Evolutionary conservation across 1,140 invertebrate genomes (phyloP).

Genomic region (Cecropterus lyciades): DNA sequence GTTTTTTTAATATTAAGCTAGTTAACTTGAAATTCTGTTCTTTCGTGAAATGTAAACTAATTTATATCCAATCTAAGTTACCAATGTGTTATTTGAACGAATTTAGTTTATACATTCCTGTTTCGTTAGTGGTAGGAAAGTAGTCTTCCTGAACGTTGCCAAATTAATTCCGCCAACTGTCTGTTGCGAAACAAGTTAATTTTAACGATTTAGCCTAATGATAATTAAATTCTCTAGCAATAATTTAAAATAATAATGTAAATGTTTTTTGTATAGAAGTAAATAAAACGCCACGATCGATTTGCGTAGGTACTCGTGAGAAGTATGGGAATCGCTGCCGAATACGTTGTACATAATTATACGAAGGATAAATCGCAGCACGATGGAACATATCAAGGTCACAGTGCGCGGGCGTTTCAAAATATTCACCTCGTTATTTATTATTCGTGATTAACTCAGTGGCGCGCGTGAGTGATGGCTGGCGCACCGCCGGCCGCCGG

Average conservation of each 20-base stretch:
- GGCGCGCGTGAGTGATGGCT: not conserved
- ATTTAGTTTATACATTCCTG: constrained; percentile 83
- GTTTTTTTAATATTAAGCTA: constrained; percentile 77
- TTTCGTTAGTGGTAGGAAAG: constrained; percentile 81
- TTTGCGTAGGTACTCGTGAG: constrained; percentile 59
- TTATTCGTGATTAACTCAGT: constrained; percentile 33
- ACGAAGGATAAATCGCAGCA: constrained; percentile 47
- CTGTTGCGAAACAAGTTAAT: constrained; percentile 76
- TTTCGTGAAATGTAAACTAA: constrained; percentile 59
- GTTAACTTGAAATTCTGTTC: constrained; percentile 66
- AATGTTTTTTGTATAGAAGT: constrained; percentile 82
- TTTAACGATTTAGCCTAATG: constrained; percentile 75
- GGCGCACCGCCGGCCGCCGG: too few species aligned
- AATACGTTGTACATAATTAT: constrained; percentile 59
- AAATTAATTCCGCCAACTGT: constrained; percentile 79
- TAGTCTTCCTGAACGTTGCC: constrained; percentile 83
- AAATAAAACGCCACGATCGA: constrained; percentile 67
- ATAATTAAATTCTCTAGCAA: constrained; percentile 82
- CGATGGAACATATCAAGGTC: constrained; percentile 55
- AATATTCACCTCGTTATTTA: constrained; percentile 51
- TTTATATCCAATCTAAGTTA: constrained; percentile 78
- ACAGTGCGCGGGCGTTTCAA: constrained; percentile 46
- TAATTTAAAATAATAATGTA: constrained; percentile 81
- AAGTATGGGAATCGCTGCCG: constrained; percentile 48
- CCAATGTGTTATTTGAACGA: constrained; percentile 80